These are phyloP conservation scores for Odontocolon sp. DNA, from an alignment of 2,888 invertebrate species.

Conservation along the genomic window DNA sequence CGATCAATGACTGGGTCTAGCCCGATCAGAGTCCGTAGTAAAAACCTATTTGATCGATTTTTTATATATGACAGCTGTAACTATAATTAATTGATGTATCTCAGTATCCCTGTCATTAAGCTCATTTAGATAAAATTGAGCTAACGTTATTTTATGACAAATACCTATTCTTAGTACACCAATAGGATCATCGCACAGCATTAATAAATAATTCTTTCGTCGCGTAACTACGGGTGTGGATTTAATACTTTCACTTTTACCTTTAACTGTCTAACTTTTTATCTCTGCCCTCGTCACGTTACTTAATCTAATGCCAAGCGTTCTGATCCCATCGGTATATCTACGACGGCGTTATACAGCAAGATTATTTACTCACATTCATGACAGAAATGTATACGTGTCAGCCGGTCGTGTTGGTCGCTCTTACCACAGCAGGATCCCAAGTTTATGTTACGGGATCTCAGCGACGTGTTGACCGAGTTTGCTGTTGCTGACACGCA, in stretches of 20 bases:
- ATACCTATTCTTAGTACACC: no score
- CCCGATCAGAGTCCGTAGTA: no score
- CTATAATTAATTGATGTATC: no score
- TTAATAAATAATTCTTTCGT: no score
- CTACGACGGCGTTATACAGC: conserved; percentile 12
- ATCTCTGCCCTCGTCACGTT: background rate
- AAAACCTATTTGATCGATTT: no score
- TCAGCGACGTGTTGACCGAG: conserved; percentile 6
- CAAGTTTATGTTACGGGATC: conserved; percentile 26
- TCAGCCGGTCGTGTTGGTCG: conserved; percentile 16
- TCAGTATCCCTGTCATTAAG: no score
- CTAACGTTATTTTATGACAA: no score
- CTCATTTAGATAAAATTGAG: no score
- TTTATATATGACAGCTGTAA: no score
- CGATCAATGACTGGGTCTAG: no score
- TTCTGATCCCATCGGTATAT: background rate
- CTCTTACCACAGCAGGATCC: background rate
- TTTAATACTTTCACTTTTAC: conserved; percentile 1
- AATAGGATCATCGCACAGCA: no score
- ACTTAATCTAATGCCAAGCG: background rate
- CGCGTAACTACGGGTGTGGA: no score
- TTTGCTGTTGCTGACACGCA: conserved; percentile 22
- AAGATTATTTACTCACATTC: conserved; percentile 11
- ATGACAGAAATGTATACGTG: conserved; percentile 36
- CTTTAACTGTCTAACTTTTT: background rate